Conservation (phyloP, 2,888 invertebrate genomes). For the Aspidiotus destructor region DNA sequence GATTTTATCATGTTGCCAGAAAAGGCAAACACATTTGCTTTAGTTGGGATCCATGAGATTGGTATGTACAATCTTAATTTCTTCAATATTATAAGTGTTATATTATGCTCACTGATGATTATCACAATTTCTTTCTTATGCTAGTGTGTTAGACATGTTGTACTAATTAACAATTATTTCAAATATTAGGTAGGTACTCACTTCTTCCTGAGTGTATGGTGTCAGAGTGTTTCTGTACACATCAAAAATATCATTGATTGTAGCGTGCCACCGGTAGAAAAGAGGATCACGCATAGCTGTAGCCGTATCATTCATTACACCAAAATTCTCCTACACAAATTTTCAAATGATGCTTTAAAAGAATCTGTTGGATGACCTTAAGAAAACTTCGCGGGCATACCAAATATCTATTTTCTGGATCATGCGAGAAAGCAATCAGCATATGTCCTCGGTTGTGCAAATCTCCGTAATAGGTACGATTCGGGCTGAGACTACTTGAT, state of each 20-base stretch:
- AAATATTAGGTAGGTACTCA: conserved; percentile 39
- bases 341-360: background rate
- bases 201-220: conserved; percentile 53
- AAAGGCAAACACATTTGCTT: no score
- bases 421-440: conserved; percentile 64
- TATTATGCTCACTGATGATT: no score
- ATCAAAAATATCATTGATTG: conserved; percentile 66
- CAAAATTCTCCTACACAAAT: conserved; percentile 57
- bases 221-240: conserved; percentile 61
- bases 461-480: conserved; percentile 63
- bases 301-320: conserved; percentile 72
- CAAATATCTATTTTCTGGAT: conserved; percentile 66
- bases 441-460: conserved; percentile 75
- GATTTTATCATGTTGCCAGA: no score
- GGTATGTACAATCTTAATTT: no score
- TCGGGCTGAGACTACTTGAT: conserved; percentile 58
- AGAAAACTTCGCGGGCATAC: conserved; percentile 42
- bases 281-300: conserved; percentile 80
- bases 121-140: no score
- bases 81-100: no score
- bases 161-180: no score
- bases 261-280: conserved; percentile 78
- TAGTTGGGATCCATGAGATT: no score
- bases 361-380: no score
- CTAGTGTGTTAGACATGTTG: no score